Conservation (phyloP, 2,888 invertebrate genomes). For the Metopia argyrocephala region DNA sequence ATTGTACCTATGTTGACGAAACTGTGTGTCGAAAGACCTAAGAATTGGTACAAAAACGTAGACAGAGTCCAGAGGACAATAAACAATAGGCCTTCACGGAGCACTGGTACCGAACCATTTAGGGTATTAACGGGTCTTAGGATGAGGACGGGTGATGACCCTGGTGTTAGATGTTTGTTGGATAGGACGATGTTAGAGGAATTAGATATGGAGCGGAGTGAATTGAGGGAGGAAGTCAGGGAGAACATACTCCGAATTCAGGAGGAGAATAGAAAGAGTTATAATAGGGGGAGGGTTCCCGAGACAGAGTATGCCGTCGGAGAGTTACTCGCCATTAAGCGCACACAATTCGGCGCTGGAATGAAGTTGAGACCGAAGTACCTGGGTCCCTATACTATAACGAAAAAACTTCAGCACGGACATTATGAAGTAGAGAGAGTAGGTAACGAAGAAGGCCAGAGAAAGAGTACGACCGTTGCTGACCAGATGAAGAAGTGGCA, state of each 20-base stretch:
- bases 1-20: slow-evolving; percentile 46
- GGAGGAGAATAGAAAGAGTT: not conserved
- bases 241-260: slow-evolving; percentile 5
- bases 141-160: too few relatives aligned
- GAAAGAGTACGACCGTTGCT: not conserved
- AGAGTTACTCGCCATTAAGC: slow-evolving; percentile 15
- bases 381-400: not conserved
- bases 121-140: too few relatives aligned
- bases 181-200: not conserved
- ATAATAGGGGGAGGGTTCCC: not conserved
- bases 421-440: too few relatives aligned
- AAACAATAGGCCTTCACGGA: slow-evolving; percentile 9
- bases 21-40: slow-evolving; percentile 17
- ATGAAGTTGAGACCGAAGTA: slow-evolving; percentile 25
- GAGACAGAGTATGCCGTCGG: not conserved
- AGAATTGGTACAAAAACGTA: slow-evolving; percentile 44
- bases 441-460: too few relatives aligned
- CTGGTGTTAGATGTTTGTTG: not conserved
- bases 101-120: too few relatives aligned
- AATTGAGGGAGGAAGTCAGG: not conserved
- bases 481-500: not conserved
- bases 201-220: not conserved
- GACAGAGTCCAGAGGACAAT: slow-evolving; percentile 16
- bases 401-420: too few relatives aligned
- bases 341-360: slow-evolving; percentile 6